Base-by-base conservation (phyloP, 2,113 vertebrate species). In the Pelobates fuscus region DNA sequence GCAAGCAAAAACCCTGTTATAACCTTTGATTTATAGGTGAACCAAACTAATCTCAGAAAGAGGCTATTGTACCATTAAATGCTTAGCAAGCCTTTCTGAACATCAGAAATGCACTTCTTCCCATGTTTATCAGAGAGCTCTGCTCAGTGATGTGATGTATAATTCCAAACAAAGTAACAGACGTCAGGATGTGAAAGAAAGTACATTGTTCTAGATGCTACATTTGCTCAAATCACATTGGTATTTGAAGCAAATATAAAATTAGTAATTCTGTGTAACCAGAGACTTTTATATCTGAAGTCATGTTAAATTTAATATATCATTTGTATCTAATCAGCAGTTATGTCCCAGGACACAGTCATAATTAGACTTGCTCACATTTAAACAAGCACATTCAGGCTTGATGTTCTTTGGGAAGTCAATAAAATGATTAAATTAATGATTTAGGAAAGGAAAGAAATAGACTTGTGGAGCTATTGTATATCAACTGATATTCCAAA, bases 11-110 rank as follows among this genome's bases (percentile, higher is more conserved):
- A 37, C 30, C 37, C 37, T 43, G 37, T 12, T 15, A 32, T 65
- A 30, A 65, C 7, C 62, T 43, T 65, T 43, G n/a, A 65, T 30
- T 32, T 62, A n/a, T 62, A n/a, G 27, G 15, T 65, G 62, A 65
- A 65, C 23, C 20, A 18, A 65, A 65, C 30, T 65, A 43, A 65
- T 65, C 32, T 65, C 14, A 17, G 37, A 0, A 20, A 65, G 32
- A 65, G 32, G 30, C 62, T 20, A 43, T 65, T 65, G 29, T 65
- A 65, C 32, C 32, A 64, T 32, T 64, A 65, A 41, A 44, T 43
- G 62, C 62, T 65, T 65, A 44, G n/a, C 21, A 23, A 23, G 37
- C 62, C 37, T 65, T 43, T 65, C 30, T 65, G 30, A 65, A 65
- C 62, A 65, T 11, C 10, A 21, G 32, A 65, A 65, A 23, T 43